phyloP scores from a whole-genome alignment of 2,888 invertebrate species.

The Eurois occulta region DNA sequence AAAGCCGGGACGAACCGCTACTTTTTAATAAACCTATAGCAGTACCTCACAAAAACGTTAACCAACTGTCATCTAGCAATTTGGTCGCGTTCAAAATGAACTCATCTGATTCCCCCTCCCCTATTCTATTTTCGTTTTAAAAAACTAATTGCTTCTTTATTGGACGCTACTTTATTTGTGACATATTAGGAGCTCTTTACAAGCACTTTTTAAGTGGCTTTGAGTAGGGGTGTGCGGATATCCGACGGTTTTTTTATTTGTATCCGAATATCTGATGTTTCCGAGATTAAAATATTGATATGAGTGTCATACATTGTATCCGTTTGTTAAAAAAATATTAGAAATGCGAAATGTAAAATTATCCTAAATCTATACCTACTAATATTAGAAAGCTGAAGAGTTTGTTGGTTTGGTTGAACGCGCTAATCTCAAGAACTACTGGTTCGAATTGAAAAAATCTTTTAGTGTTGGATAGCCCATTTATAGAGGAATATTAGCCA shows the following conservation, averaged over 20 bases:
- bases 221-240: constrained; percentile 53
- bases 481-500: too few relatives aligned
- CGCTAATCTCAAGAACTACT: too few relatives aligned
- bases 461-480: too few relatives aligned
- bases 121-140: constrained; percentile 68
- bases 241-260: constrained; percentile 11
- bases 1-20: too few relatives aligned
- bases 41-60: neutral
- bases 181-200: constrained; percentile 76
- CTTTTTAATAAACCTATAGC: neutral
- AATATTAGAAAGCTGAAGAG: too few relatives aligned
- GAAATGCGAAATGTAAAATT: neutral
- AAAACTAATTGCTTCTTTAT: constrained; percentile 78
- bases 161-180: constrained; percentile 74
- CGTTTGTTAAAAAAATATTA: neutral
- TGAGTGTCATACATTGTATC: neutral
- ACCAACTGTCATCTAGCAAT: constrained; percentile 1
- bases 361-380: neutral
- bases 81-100: constrained; percentile 18
- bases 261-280: constrained; percentile 21
- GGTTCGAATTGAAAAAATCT: too few relatives aligned
- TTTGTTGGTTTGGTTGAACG: too few relatives aligned
- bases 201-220: constrained; percentile 71
- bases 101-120: constrained; percentile 46
- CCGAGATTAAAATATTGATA: neutral